phyloP scores from a whole-genome alignment of 2,113 vertebrate species.

The Arothron firmamentum region DNA sequence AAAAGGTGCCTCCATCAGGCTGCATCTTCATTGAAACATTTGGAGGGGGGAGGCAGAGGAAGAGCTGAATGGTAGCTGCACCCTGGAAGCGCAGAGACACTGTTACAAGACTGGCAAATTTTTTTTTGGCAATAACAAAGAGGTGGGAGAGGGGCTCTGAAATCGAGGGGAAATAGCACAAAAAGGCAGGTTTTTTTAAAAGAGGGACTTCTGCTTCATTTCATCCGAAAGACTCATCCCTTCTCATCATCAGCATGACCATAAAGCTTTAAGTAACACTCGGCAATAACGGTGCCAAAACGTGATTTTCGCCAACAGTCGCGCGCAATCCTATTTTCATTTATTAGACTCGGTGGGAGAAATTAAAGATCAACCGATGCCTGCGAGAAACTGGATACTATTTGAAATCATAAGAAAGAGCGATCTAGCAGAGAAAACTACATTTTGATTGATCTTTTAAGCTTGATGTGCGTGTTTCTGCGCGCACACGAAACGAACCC shows the following conservation, averaged over 20 bases:
- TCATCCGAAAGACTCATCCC: slow-evolving; percentile 57
- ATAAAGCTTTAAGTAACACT: slow-evolving; percentile 57
- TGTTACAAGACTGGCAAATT: slow-evolving; percentile 50
- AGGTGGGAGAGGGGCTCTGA: slow-evolving; percentile 55
- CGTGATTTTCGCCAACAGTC: slow-evolving; percentile 51
- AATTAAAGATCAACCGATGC: slow-evolving; percentile 35
- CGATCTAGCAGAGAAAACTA: slow-evolving; percentile 61
- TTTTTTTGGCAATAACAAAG: slow-evolving; percentile 62
- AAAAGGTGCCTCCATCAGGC: slow-evolving; percentile 59
- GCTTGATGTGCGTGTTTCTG: slow-evolving; percentile 64
- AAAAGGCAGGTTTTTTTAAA: slow-evolving; percentile 31
- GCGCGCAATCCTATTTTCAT: slow-evolving; percentile 42
- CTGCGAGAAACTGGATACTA: slow-evolving; percentile 64
- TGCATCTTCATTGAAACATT: slow-evolving; percentile 68
- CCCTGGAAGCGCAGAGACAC: slow-evolving; percentile 65
- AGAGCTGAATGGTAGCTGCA: slow-evolving; percentile 65
- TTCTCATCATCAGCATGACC: slow-evolving; percentile 62
- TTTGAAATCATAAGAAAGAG: slow-evolving; percentile 54
- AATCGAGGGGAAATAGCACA: slow-evolving; percentile 35
- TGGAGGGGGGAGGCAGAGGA: slow-evolving; percentile 54
- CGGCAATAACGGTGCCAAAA: slow-evolving; percentile 58
- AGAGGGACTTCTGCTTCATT: slow-evolving; percentile 57
- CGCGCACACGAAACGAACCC: slow-evolving; percentile 67
- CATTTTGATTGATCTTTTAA: slow-evolving; percentile 59
- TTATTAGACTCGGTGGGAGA: slow-evolving; percentile 21